Base-by-base conservation (phyloP, 2,797 vertebrate genomes). In the Glyptemys insculpta region DNA sequence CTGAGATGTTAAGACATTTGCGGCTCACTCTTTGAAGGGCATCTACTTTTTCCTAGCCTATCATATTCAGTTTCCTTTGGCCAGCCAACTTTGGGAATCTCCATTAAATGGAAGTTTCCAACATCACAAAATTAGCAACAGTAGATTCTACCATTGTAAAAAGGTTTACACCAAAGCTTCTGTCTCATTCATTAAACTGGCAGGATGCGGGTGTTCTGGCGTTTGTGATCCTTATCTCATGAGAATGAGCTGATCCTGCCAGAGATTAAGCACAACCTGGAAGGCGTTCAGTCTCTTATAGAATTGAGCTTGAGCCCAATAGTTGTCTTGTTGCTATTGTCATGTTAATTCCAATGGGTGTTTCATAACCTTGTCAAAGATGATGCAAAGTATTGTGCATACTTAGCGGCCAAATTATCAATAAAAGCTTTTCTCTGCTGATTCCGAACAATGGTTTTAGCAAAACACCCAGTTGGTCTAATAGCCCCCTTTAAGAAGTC, bases 401-500 rank as follows among this genome's bases (percentile, higher is more conserved):
- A 52, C 49, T 57, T 74, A 14, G 65, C 79, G 47, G 90, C 49
- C 41, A 52, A 93, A 90, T 76, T 87, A 44, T 93, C 92, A 96
- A 89, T 82, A 62, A 53, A 79, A 93, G 89, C 59, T 83, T 81
- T 87, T 92, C 79, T 92, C 81, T 89, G 86, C 79, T 91, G 85
- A 81, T 95, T 90, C 91, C 59, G 74, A 83, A 88, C 74, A 92
- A 83, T 88, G 86, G 79, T 86, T 95, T 91, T 79, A 86, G 86
- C 89, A 81, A 76, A 91, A 85, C 1, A 23, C 65, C 65, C 93
- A 95, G 86, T 89, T 92, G 89, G 72, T 87, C 78, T 94, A 88
- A 93, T 80, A 93, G 89, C 87, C 79, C 87, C 50, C 86, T 97
- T 92, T 86, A 86, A 54, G 83, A 94, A 18, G 86, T 91, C 93